phyloP scores from a whole-genome alignment of 2,888 invertebrate species.

The Schizaphis graminum region DNA sequence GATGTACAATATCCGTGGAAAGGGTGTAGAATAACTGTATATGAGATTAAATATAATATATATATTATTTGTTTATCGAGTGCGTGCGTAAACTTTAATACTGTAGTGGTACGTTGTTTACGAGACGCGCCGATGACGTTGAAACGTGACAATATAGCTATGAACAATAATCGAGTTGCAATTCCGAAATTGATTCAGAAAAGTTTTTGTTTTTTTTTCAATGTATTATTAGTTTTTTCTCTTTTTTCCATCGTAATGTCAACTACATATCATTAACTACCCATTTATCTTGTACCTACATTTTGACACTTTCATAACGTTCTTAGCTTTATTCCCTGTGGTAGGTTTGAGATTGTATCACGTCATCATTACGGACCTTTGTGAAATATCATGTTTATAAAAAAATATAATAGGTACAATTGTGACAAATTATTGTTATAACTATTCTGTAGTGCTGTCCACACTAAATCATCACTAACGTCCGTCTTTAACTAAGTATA shows the following conservation, averaged over 20 bases:
- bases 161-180: background rate
- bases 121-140: background rate
- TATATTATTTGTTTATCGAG: background rate
- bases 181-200: background rate
- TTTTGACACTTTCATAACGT: background rate
- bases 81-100: background rate
- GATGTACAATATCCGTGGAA: background rate
- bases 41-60: conserved; percentile 12
- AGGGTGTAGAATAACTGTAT: background rate
- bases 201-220: background rate
- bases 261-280: background rate
- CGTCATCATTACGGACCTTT: background rate
- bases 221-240: background rate
- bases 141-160: background rate
- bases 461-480: background rate
- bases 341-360: background rate
- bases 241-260: background rate
- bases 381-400: background rate
- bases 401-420: background rate
- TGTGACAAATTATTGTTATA: background rate
- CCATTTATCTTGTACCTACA: conserved; percentile 2
- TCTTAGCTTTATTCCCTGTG: background rate
- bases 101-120: background rate
- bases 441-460: background rate
- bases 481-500: background rate